These are phyloP conservation scores for Menura novaehollandiae DNA, from an alignment of 2,113 vertebrate species.

Conservation along the genomic window DNA sequence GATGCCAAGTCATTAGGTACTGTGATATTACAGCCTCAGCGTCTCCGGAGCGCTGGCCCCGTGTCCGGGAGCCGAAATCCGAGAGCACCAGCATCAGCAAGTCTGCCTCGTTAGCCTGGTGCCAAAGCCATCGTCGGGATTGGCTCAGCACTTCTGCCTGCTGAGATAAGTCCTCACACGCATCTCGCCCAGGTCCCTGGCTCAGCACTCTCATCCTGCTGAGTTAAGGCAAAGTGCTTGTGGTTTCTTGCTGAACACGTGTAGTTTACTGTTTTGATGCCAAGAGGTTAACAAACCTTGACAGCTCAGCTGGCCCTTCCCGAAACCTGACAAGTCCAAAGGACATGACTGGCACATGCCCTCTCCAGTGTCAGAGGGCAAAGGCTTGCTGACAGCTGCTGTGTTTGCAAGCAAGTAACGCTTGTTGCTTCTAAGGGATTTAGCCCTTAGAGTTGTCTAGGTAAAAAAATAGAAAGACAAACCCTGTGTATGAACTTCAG, in stretches of 20 bases:
- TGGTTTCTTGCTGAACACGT: background rate
- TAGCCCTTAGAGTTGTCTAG: background rate
- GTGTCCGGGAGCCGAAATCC: background rate
- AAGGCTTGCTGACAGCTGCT: background rate
- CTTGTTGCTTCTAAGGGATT: background rate
- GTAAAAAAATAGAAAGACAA: background rate
- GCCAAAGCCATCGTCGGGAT: background rate
- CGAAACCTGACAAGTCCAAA: background rate
- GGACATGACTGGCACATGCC: background rate
- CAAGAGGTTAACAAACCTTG: background rate
- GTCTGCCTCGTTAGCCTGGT: background rate
- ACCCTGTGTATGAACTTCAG: background rate
- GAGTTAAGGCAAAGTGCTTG: background rate
- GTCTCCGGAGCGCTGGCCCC: accelerated
- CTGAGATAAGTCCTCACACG: background rate
- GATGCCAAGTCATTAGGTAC: background rate
- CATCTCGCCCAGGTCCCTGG: background rate
- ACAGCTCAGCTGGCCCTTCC: background rate
- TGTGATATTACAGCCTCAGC: background rate
- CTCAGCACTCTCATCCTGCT: background rate
- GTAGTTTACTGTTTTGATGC: background rate
- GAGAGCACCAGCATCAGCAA: background rate
- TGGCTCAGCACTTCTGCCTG: background rate
- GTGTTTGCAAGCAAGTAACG: background rate
- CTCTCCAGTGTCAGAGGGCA: background rate